Conservation (phyloP, 30 jellyfish, hydroid and myxozoan species). For the Hydractinia symbiolongicarpus region DNA sequence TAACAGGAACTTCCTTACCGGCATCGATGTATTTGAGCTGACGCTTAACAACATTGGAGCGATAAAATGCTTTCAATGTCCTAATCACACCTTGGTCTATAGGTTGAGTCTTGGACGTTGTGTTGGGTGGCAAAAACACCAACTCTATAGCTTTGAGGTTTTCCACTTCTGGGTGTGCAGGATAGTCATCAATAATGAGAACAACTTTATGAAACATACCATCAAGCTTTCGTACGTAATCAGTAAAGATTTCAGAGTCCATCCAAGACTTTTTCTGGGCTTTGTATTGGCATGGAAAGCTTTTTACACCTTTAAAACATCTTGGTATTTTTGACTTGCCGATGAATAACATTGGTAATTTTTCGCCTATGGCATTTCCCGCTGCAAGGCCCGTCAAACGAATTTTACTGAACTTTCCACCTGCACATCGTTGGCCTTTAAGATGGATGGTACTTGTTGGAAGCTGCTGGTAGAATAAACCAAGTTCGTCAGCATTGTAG, state of each 20-base stretch:
- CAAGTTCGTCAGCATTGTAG: constrained; percentile 40
- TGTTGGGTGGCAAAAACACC: constrained; percentile 63
- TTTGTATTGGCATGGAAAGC: constrained; percentile 41
- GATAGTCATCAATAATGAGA: constrained; percentile 45
- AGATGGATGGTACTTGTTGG: constrained; percentile 34
- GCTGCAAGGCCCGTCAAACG: constrained; percentile 48
- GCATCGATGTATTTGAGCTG: constrained; percentile 29
- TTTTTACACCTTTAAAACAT: constrained; percentile 42
- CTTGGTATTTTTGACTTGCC: constrained; percentile 50
- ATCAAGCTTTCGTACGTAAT: constrained; percentile 43
- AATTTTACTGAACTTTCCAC: constrained; percentile 35
- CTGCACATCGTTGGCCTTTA: constrained; percentile 31
- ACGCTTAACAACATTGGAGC: not conserved
- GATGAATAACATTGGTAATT: constrained; percentile 29
- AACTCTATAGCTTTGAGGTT: constrained; percentile 34
- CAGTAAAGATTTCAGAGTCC: constrained; percentile 40
- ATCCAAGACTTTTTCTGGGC: constrained; percentile 47
- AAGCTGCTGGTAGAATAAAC: constrained; percentile 31
- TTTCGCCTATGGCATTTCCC: constrained; percentile 47
- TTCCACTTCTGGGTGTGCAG: constrained; percentile 57
- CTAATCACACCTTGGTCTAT: constrained; percentile 61
- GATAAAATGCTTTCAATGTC: constrained; percentile 28
- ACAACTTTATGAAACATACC: constrained; percentile 38
- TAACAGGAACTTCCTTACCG: not conserved
- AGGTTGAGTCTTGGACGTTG: constrained; percentile 61